Evolutionary conservation across 2,888 invertebrate genomes (phyloP).

Genomic region (Euclidia mi): DNA sequence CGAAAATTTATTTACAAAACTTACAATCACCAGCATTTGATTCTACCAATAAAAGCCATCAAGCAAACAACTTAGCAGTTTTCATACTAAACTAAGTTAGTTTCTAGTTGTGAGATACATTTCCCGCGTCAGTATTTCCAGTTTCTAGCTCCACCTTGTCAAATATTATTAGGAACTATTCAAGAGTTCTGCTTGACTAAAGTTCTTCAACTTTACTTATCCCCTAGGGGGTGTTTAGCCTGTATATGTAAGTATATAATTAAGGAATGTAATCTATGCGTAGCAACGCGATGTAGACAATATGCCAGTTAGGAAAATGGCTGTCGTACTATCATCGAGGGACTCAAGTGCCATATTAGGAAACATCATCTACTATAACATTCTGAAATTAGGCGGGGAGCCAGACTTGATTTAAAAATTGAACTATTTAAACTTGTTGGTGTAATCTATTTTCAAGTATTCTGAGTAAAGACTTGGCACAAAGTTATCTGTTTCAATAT

Average conservation of each 20-base stretch:
- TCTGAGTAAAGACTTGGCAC: too few species aligned
- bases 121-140: not conserved
- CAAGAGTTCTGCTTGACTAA: constrained; percentile 17
- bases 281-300: constrained; percentile 24
- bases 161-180: not conserved
- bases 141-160: not conserved
- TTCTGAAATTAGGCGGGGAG: constrained; percentile 32
- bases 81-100: too few species aligned
- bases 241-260: constrained; percentile 33
- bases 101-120: too few species aligned
- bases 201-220: constrained; percentile 19
- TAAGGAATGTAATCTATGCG: constrained; percentile 30
- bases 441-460: too few species aligned
- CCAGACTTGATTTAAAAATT: not conserved
- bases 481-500: too few species aligned
- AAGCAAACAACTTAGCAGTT: too few species aligned
- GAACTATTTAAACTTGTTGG: too few species aligned
- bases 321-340: constrained; percentile 37
- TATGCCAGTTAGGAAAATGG: constrained; percentile 44
- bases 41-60: too few species aligned
- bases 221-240: constrained; percentile 13
- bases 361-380: constrained; percentile 33
- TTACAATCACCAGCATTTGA: too few species aligned
- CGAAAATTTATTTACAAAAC: too few species aligned
- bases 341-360: constrained; percentile 53